These are phyloP conservation scores for Lasioglossum vierecki DNA, from an alignment of 2,888 invertebrate genomes.

Conservation along the genomic window DNA sequence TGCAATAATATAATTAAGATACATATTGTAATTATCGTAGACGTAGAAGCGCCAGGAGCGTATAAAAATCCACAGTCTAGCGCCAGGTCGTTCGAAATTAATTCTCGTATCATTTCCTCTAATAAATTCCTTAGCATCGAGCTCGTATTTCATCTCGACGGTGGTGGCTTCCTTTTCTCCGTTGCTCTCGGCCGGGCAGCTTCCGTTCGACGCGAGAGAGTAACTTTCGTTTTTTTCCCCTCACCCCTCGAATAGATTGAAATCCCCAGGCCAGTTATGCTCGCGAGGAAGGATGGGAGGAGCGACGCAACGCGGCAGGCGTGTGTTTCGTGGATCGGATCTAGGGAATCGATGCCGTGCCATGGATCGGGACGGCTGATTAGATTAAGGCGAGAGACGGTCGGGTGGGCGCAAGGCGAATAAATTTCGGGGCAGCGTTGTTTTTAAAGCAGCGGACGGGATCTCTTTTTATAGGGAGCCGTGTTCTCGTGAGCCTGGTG, in stretches of 20 bases:
- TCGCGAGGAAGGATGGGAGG: slow-evolving; percentile 24
- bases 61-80: neutral
- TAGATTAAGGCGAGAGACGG: slow-evolving; percentile 50
- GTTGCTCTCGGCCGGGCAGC: neutral
- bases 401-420: slow-evolving; percentile 35
- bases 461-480: slow-evolving; percentile 28
- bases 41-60: neutral
- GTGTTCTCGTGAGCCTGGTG: slow-evolving; percentile 20
- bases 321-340: slow-evolving; percentile 43
- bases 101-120: neutral
- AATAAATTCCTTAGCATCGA: neutral
- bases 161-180: neutral
- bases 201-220: slow-evolving; percentile 1
- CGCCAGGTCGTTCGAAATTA: neutral
- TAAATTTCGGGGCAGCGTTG: slow-evolving; percentile 37
- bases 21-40: neutral
- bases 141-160: slow-evolving; percentile 25
- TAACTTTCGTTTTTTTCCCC: slow-evolving; percentile 28
- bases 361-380: slow-evolving; percentile 37
- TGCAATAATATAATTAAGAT: neutral
- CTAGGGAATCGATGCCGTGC: slow-evolving; percentile 36
- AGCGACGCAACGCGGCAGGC: neutral
- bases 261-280: slow-evolving; percentile 52
- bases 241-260: slow-evolving; percentile 54
- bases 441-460: slow-evolving; percentile 26